Base-by-base conservation (phyloP, 2,113 vertebrate species). In the Hypanus sabinus region DNA sequence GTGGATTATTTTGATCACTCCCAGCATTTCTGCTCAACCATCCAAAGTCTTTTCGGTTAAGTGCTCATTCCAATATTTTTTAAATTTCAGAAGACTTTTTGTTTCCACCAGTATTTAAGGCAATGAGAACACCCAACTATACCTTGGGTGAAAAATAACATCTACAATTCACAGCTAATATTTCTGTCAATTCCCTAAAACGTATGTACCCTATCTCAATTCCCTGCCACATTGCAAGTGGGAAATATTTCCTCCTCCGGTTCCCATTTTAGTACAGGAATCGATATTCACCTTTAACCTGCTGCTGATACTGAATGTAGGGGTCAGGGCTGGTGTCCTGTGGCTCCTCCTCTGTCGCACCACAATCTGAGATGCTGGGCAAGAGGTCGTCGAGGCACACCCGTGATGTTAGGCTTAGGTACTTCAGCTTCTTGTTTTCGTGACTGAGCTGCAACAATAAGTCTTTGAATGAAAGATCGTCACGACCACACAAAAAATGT, bases 371-470 rank as follows among this genome's bases (percentile, higher is more conserved):
- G 95, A 97, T 97, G 88, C 96, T 96, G 70, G 97, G 97, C 2
- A 97, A 95, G 79, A 97, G 95, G 94, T 97, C 97, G 18, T 97
- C 97, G 95, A 97, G 91, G 95, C 96, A 97, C 0, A 97, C 96
- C 6, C 97, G 96, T 0, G 97, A 96, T 2, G 97, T 96, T 94
- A 97, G 94, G 81, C 97, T 97, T 94, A 97, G 95, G 95, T 97
- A 97, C 95, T 97, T 97, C 87, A 97, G 93, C 95, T 97, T 97
- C 95, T 96, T 97, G 96, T 97, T 97, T 95, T 97, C 97, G 93
- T 96, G 95, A 96, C 96, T 97, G 75, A 97, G 95, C 97, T 97
- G 36, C 80, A 91, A 95, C 22, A 73, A 71, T 22, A 24, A 73
- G 24, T 38, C 33, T 46, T 55, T 75, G 68, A 12, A 55, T 73